A percentile compares a stretch with the other conserved stretches of the same genome.
Evolutionary conservation across 2,113 vertebrate species (phyloP).

Genomic region (Myrmecobius fasciatus): DNA sequence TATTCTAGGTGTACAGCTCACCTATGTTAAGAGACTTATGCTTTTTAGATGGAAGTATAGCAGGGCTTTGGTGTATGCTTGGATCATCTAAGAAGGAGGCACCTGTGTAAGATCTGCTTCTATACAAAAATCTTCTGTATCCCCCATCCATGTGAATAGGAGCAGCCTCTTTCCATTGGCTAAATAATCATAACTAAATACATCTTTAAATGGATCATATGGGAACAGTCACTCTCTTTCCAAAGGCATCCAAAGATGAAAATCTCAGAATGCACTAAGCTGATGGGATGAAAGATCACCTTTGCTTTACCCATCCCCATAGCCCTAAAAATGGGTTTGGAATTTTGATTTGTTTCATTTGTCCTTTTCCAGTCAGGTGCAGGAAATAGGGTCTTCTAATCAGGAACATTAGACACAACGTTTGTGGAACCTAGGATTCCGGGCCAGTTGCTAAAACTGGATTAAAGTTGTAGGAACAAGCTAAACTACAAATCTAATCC

Average conservation of each 20-base stretch:
- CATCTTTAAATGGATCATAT: not conserved
- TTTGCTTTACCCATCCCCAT: not conserved
- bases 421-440: not conserved
- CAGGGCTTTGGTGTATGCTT: not conserved
- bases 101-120: not conserved
- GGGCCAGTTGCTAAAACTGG: not conserved
- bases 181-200: not conserved
- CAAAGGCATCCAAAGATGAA: not conserved
- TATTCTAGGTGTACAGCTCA: not conserved
- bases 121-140: not conserved
- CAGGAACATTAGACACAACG: not conserved
- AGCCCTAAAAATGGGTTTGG: not conserved
- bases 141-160: not conserved
- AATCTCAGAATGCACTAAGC: not conserved
- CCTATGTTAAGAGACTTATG: not conserved
- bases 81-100: not conserved
- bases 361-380: not conserved
- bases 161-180: not conserved
- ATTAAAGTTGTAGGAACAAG: not conserved
- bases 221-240: not conserved
- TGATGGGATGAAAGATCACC: not conserved
- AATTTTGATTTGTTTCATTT: not conserved
- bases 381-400: not conserved
- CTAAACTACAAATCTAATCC: not conserved
- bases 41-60: not conserved